Conservation (phyloP, 2,113 vertebrate genomes). For the Notiomystis cincta region DNA sequence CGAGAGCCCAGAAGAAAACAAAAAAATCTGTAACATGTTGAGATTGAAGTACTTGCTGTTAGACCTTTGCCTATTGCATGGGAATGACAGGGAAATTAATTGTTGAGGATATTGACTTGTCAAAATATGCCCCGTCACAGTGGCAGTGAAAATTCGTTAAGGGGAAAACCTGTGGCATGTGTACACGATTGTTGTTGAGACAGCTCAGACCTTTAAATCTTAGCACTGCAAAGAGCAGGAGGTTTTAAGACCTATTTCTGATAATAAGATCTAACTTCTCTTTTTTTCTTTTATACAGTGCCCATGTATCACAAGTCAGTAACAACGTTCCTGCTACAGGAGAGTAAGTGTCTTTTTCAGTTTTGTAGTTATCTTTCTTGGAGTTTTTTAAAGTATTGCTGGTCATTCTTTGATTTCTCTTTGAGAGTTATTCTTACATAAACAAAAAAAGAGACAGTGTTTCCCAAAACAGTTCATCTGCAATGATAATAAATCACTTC, state of each 20-base stretch:
- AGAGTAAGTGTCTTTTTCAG: conserved; percentile 79
- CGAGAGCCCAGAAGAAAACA: not conserved
- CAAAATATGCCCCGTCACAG: not conserved
- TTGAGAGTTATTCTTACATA: not conserved
- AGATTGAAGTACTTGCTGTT: not conserved
- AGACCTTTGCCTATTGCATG: not conserved
- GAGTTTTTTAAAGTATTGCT: not conserved
- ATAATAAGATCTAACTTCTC: not conserved
- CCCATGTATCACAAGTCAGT: conserved; percentile 79
- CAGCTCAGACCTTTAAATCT: not conserved
- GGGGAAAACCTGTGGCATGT: not conserved
- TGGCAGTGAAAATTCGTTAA: not conserved
- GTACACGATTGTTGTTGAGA: not conserved
- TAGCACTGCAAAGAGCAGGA: not conserved
- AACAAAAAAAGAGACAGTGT: not conserved
- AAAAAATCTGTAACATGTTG: not conserved
- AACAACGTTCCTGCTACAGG: conserved; percentile 76
- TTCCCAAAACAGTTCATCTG: not conserved
- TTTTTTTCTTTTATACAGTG: conserved; percentile 67
- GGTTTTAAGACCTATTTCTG: not conserved
- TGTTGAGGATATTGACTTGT: not conserved
- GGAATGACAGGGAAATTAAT: not conserved
- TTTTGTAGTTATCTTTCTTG: not conserved
- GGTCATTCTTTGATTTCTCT: not conserved
- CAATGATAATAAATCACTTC: conserved; percentile 2